phyloP scores from a whole-genome alignment of 2,888 invertebrate species.

The Luperina nickerlii region DNA sequence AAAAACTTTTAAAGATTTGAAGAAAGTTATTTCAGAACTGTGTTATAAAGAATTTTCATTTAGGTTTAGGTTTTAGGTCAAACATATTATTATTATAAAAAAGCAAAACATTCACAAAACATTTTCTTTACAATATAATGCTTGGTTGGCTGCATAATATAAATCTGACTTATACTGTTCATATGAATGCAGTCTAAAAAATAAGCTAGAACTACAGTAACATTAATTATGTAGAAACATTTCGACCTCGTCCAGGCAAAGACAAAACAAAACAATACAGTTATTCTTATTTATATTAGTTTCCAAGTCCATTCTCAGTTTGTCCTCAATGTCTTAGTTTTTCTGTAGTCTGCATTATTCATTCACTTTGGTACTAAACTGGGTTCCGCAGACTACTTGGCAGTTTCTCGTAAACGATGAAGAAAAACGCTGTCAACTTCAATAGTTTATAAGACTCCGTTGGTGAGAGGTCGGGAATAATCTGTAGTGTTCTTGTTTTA shows the following conservation, averaged over 20 bases:
- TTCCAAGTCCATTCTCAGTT: constrained; percentile 44
- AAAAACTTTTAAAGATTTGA: background rate
- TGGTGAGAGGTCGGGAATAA: constrained; percentile 51
- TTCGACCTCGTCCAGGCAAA: constrained; percentile 10
- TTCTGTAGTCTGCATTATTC: constrained; percentile 59
- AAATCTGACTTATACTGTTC: background rate
- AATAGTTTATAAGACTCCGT: constrained; percentile 60
- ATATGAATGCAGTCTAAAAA: constrained; percentile 2
- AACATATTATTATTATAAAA: background rate
- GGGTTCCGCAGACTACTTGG: constrained; percentile 47
- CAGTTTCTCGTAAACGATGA: constrained; percentile 55
- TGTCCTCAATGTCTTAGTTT: constrained; percentile 39
- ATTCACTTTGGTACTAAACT: constrained; percentile 51
- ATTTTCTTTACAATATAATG: constrained; percentile 11
- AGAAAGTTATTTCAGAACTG: constrained; percentile 6
- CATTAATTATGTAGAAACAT: constrained; percentile 33
- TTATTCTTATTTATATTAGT: constrained; percentile 49
- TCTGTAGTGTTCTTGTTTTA: constrained; percentile 40
- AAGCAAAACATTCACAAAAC: constrained; percentile 5
- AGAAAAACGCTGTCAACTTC: constrained; percentile 60
- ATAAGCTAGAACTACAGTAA: background rate
- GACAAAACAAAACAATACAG: constrained; percentile 27
- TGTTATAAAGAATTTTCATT: background rate
- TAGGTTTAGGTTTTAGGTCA: background rate
- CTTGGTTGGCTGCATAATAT: background rate